A percentile compares a stretch with the other conserved stretches of the same genome.
phyloP scores from a whole-genome alignment of 2,113 vertebrate genomes.

The Thomomys bottae region DNA sequence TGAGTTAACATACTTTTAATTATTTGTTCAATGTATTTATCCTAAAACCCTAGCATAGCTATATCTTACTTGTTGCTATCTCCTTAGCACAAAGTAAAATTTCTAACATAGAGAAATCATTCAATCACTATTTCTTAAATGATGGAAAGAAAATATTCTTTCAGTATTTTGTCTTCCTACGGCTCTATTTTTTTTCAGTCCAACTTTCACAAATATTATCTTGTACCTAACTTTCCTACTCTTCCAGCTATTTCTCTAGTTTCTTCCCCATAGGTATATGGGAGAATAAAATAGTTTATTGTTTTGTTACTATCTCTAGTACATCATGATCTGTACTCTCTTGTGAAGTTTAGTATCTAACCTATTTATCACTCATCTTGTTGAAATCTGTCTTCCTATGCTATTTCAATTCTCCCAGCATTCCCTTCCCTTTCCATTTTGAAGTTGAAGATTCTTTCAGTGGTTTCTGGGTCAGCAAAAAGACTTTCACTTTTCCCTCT shows the following conservation, averaged over 20 bases:
- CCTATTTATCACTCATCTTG: not conserved
- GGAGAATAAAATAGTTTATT: not conserved
- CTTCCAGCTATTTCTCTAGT: not conserved
- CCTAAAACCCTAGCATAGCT: not conserved
- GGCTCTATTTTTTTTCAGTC: not conserved
- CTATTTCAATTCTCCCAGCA: not conserved
- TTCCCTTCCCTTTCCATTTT: not conserved
- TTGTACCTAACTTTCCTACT: not conserved
- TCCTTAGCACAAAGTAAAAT: not conserved
- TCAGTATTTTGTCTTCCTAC: not conserved
- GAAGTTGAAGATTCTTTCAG: not conserved
- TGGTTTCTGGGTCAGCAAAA: not conserved
- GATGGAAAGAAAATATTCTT: not conserved
- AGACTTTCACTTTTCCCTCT: not conserved
- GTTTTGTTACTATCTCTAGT: not conserved
- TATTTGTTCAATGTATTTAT: not conserved
- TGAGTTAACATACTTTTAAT: not conserved
- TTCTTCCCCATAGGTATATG: not conserved
- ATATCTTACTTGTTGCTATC: not conserved
- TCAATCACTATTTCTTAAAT: not conserved
- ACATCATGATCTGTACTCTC: not conserved
- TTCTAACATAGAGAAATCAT: not conserved
- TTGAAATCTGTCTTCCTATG: not conserved
- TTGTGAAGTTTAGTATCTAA: not conserved
- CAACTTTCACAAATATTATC: not conserved